Conservation (phyloP, 2,113 vertebrate genomes). For the Semicossyphus pulcher region DNA sequence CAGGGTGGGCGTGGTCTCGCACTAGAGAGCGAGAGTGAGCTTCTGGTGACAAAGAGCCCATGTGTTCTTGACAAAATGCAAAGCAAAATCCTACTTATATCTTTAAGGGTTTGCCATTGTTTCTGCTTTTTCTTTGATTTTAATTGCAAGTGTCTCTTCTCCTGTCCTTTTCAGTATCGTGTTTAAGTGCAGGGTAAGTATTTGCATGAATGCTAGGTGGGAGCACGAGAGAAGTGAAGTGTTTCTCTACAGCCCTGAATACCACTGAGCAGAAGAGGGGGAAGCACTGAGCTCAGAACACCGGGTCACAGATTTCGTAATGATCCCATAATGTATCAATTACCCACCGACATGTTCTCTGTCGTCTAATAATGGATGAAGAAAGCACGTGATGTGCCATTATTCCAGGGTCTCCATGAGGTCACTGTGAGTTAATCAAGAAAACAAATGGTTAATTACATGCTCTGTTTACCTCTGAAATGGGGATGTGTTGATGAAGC, state of each 20-base stretch:
- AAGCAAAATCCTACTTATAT: background rate
- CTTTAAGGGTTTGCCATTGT: background rate
- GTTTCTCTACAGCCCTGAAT: slow-evolving; percentile 1
- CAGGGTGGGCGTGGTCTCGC: too few relatives aligned
- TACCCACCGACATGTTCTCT: slow-evolving; percentile 38
- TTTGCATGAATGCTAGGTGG: background rate
- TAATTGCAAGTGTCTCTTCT: background rate
- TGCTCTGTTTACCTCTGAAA: slow-evolving; percentile 47
- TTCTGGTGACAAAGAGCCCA: too few relatives aligned
- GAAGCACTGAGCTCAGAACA: background rate
- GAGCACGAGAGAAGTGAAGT: background rate
- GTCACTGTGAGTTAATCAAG: slow-evolving; percentile 62
- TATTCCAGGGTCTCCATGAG: slow-evolving; percentile 30
- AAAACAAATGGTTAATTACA: slow-evolving; percentile 66
- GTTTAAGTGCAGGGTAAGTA: background rate
- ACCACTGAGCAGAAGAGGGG: background rate
- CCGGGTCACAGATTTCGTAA: slow-evolving; percentile 16
- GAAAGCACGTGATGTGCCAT: background rate
- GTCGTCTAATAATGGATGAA: slow-evolving; percentile 10
- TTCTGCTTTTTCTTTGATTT: background rate
- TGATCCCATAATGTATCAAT: slow-evolving; percentile 51
- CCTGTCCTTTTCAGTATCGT: background rate
- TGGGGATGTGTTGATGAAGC: slow-evolving; percentile 11
- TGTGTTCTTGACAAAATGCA: too few relatives aligned
- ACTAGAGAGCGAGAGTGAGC: too few relatives aligned